phyloP scores from a whole-genome alignment of 1,140 invertebrate genomes.

The Cydia strobilella region DNA sequence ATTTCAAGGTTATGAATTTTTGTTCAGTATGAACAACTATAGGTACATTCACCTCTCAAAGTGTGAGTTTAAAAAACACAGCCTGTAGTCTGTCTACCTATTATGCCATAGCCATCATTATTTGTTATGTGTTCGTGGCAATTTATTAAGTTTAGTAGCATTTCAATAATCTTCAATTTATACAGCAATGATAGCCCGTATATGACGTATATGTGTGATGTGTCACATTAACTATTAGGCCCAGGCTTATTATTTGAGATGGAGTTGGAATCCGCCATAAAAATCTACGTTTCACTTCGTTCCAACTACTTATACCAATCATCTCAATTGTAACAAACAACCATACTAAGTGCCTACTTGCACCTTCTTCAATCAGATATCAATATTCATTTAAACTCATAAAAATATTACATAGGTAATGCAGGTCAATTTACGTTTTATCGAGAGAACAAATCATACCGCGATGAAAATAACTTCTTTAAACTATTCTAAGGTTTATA shows the following conservation, averaged over 20 bases:
- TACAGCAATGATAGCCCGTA: neutral
- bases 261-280: neutral
- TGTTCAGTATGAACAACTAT: too few species aligned
- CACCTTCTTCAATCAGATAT: neutral
- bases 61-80: too few species aligned
- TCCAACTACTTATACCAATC: neutral
- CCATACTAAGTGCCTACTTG: neutral
- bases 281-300: neutral
- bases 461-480: too few species aligned
- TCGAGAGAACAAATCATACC: neutral
- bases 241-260: neutral
- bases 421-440: neutral
- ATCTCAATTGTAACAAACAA: slow-evolving; percentile 5
- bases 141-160: neutral
- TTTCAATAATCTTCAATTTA: neutral
- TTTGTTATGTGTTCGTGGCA: too few species aligned
- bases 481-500: too few species aligned
- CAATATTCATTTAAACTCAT: slow-evolving; percentile 16
- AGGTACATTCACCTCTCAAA: too few species aligned
- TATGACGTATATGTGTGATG: too few species aligned
- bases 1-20: too few species aligned
- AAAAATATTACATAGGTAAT: slow-evolving; percentile 19
- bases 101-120: too few species aligned
- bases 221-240: neutral
- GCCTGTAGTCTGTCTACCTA: too few species aligned